These are phyloP conservation scores for Pteria penguin DNA, from an alignment of 2,888 invertebrate species.

Conservation along the genomic window DNA sequence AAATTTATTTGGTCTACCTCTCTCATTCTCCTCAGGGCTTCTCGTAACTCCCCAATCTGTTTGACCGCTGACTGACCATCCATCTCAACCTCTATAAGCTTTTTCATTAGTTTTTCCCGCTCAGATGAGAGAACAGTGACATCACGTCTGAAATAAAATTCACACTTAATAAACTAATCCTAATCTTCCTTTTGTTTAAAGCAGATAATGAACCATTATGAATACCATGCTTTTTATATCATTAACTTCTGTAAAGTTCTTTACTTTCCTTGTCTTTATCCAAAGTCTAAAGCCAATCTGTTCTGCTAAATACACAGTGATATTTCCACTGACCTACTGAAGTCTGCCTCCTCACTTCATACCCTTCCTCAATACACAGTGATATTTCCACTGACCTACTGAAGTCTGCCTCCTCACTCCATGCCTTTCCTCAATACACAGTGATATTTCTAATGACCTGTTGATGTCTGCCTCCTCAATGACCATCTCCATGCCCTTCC, in stretches of 20 bases:
- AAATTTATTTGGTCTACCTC: slow-evolving; percentile 65
- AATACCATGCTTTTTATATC: no score
- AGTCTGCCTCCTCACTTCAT: slow-evolving; percentile 67
- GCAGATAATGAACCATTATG: no score
- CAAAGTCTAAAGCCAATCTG: slow-evolving; percentile 65
- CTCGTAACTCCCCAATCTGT: slow-evolving; percentile 72
- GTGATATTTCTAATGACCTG: slow-evolving; percentile 57
- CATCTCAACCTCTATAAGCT: slow-evolving; percentile 79
- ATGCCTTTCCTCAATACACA: slow-evolving; percentile 70
- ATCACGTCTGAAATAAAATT: slow-evolving; percentile 55
- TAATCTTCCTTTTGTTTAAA: no score
- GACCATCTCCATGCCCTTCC: slow-evolving; percentile 68
- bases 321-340: slow-evolving; percentile 57
- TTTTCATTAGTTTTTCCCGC: slow-evolving; percentile 77
- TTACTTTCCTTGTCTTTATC: slow-evolving; percentile 64
- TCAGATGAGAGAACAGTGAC: slow-evolving; percentile 67
- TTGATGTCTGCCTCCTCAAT: slow-evolving; percentile 63
- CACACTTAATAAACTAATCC: neutral
- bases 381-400: slow-evolving; percentile 58
- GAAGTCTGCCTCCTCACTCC: slow-evolving; percentile 64
- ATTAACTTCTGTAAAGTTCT: no score
- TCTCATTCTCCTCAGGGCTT: slow-evolving; percentile 69
- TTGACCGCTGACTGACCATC: slow-evolving; percentile 78
- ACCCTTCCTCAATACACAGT: slow-evolving; percentile 68
- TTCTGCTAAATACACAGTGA: slow-evolving; percentile 69